phyloP scores from a whole-genome alignment of 2,113 vertebrate species.

The Gadus macrocephalus region DNA sequence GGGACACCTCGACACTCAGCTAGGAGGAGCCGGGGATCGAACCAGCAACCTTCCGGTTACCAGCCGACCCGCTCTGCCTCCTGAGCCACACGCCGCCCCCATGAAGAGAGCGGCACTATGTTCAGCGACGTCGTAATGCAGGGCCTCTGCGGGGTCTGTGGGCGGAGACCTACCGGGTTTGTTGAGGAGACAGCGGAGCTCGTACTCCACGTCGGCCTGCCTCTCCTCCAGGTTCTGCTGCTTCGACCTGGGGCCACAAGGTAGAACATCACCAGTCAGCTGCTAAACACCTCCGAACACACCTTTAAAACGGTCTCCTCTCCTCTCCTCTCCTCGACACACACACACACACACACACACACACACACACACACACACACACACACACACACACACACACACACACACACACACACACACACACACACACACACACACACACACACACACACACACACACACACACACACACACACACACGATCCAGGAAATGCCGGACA shows the following conservation, averaged over 20 bases:
- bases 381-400: too few relatives aligned
- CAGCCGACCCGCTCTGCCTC: too few relatives aligned
- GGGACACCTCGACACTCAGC: too few relatives aligned
- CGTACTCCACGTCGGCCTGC: slow-evolving; percentile 93
- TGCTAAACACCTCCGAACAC: too few relatives aligned
- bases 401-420: not conserved
- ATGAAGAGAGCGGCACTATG: too few relatives aligned
- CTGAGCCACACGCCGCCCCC: too few relatives aligned
- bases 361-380: not conserved
- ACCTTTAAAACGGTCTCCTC: too few relatives aligned
- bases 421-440: not conserved
- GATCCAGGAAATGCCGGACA: too few relatives aligned
- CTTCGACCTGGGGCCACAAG: slow-evolving; percentile 76
- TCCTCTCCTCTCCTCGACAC: not conserved
- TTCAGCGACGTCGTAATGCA: too few relatives aligned
- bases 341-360: not conserved
- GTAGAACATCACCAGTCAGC: not conserved
- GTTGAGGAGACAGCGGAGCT: slow-evolving; percentile 96
- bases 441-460: not conserved
- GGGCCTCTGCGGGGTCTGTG: too few relatives aligned
- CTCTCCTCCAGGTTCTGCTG: slow-evolving; percentile 96
- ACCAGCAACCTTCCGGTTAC: too few relatives aligned
- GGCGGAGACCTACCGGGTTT: slow-evolving; percentile 81
- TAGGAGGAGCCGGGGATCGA: too few relatives aligned
- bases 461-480: not conserved